A percentile compares a stretch with the other conserved stretches of the same genome.
phyloP scores from a whole-genome alignment of 2,888 invertebrate genomes.

The Caenorhabditis afra region DNA sequence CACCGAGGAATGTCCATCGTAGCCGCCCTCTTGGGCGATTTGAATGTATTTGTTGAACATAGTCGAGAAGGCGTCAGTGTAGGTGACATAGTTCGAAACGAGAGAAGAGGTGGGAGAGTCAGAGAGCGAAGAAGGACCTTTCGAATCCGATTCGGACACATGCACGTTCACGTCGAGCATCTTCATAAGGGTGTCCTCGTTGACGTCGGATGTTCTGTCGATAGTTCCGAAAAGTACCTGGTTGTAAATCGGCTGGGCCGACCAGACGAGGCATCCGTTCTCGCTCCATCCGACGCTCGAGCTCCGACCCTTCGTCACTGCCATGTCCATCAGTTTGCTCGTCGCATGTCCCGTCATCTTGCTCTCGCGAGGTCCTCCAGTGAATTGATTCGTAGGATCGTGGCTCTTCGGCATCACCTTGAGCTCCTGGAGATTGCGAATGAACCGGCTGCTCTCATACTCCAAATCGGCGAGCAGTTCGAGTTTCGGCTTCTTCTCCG shows the following conservation, averaged over 20 bases:
- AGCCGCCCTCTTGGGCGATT: conserved; percentile 39
- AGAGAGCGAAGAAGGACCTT: conserved; percentile 22
- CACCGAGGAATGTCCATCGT: conserved; percentile 54
- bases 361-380: conserved; percentile 45
- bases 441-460: conserved; percentile 48
- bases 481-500: conserved; percentile 67
- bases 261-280: conserved; percentile 41
- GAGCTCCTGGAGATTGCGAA: conserved; percentile 38
- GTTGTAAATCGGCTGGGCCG: conserved; percentile 40
- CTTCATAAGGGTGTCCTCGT: conserved; percentile 17
- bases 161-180: conserved; percentile 50
- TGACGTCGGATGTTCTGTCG: conserved; percentile 47
- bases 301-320: conserved; percentile 45
- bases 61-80: conserved; percentile 20
- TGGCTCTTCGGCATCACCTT: conserved; percentile 48
- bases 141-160: conserved; percentile 19
- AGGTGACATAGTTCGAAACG: conserved; percentile 36
- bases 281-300: conserved; percentile 66
- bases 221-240: conserved; percentile 42
- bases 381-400: conserved; percentile 40
- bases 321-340: conserved; percentile 60
- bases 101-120: not conserved
- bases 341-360: conserved; percentile 42
- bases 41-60: conserved; percentile 45
- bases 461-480: conserved; percentile 57